These are phyloP conservation scores for Antennarius striatus DNA, from an alignment of 2,113 vertebrate genomes.

Conservation along the genomic window DNA sequence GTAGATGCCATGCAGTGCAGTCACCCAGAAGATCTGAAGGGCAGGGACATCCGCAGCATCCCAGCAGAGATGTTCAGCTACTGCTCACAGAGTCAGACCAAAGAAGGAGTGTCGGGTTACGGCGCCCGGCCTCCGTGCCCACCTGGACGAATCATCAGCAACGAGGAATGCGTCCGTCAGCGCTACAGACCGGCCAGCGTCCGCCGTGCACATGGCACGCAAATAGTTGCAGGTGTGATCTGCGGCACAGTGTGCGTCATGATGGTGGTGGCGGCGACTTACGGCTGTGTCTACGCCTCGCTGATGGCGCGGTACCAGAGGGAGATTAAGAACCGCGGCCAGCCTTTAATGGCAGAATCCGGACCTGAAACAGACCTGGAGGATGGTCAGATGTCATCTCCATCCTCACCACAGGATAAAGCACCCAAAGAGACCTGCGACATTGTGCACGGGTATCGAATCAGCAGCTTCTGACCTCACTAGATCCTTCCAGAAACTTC, in stretches of 20 bases:
- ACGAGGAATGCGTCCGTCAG: constrained; percentile 80
- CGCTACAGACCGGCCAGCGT: constrained; percentile 87
- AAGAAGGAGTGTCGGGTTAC: constrained; percentile 68
- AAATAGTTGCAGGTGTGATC: constrained; percentile 90
- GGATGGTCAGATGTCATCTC: constrained; percentile 34
- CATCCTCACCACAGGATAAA: constrained; percentile 26
- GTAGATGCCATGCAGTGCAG: constrained; percentile 90
- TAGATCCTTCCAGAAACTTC: neutral
- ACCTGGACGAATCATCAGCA: constrained; percentile 44
- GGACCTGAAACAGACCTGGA: constrained; percentile 67
- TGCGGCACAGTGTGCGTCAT: constrained; percentile 94
- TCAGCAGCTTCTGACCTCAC: constrained; percentile 72
- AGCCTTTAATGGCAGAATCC: constrained; percentile 86
- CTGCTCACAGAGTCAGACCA: constrained; percentile 79
- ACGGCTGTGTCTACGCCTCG: constrained; percentile 92
- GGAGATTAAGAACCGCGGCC: constrained; percentile 84
- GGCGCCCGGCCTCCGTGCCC: constrained; percentile 73
- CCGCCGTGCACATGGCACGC: constrained; percentile 89
- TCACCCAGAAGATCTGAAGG: constrained; percentile 87
- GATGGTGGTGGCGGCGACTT: constrained; percentile 95
- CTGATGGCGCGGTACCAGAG: constrained; percentile 94
- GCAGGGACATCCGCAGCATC: constrained; percentile 88
- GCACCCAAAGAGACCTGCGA: constrained; percentile 42
- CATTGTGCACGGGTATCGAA: constrained; percentile 67
- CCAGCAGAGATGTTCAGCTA: constrained; percentile 95